Evolutionary conservation across 2,888 invertebrate genomes (phyloP).

Genomic region (Heliconius ismenius): DNA sequence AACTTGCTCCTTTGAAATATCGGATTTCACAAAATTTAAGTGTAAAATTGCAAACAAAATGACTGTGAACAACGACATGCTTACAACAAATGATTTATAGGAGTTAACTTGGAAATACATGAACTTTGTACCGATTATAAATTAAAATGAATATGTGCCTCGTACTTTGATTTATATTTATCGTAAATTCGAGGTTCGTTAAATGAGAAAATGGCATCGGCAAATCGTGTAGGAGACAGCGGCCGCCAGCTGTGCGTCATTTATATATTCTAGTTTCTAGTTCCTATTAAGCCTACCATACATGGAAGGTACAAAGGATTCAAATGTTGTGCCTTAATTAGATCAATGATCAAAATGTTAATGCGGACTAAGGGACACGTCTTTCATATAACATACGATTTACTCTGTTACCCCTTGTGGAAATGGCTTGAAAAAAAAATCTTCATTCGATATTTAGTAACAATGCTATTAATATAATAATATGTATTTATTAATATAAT

Average conservation of each 20-base stretch:
- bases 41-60: constrained; percentile 59
- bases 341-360: background rate
- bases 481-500: too few relatives aligned
- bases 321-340: background rate
- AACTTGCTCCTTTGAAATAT: constrained; percentile 51
- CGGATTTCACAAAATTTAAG: constrained; percentile 58
- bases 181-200: constrained; percentile 59
- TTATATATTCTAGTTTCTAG: constrained; percentile 23
- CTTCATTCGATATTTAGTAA: too few relatives aligned
- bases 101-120: constrained; percentile 60
- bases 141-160: constrained; percentile 38
- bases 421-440: background rate
- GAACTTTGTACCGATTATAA: constrained; percentile 51
- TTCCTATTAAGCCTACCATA: constrained; percentile 24
- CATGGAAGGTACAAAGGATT: background rate
- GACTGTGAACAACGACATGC: constrained; percentile 67
- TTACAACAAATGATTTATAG: constrained; percentile 52
- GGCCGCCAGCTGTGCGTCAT: constrained; percentile 48
- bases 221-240: constrained; percentile 20
- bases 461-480: too few relatives aligned
- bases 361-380: background rate
- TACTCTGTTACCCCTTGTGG: background rate
- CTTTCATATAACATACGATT: background rate
- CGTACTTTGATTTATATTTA: constrained; percentile 55
- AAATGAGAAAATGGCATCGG: constrained; percentile 55